Evolutionary conservation across 2,797 vertebrate genomes (phyloP).

Genomic region (Pipistrellus kuhlii): DNA sequence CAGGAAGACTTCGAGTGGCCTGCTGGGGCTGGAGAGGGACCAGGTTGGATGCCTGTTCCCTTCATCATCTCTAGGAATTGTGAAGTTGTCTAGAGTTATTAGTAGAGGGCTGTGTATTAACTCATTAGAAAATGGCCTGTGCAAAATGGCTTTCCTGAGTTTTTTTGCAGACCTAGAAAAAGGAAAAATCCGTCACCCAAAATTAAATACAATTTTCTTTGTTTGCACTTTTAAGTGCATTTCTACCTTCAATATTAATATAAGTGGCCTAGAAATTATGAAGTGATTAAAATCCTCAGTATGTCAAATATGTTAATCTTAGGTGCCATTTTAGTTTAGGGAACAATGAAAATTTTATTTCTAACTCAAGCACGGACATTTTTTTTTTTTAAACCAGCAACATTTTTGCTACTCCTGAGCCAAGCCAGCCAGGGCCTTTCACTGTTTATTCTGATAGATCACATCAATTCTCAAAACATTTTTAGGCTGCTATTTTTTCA

Average conservation of each 20-base stretch:
- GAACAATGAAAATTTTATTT: constrained; percentile 7
- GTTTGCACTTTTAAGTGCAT: neutral
- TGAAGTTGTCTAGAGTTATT: neutral
- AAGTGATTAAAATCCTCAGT: neutral
- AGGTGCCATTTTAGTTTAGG: neutral
- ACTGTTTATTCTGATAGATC: neutral
- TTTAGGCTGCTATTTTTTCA: neutral
- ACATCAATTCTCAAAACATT: neutral
- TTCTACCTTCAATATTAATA: neutral
- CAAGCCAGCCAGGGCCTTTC: too few relatives aligned
- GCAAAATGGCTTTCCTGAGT: neutral
- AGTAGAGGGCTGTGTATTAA: neutral
- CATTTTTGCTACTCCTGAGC: neutral
- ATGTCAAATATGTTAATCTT: neutral
- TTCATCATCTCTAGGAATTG: neutral
- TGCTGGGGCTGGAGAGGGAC: neutral
- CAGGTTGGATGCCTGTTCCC: neutral
- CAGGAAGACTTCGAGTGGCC: neutral
- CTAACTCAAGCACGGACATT: constrained; percentile 13
- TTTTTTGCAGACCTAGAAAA: neutral
- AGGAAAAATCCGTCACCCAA: neutral
- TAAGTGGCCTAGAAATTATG: neutral
- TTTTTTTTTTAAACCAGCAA: neutral
- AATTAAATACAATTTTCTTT: constrained; percentile 36
- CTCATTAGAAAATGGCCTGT: neutral